Evolutionary conservation across 1,140 invertebrate genomes (phyloP), one percentile per base, ranked within the genome.

Genomic region (Uloborus diversus): DNA sequence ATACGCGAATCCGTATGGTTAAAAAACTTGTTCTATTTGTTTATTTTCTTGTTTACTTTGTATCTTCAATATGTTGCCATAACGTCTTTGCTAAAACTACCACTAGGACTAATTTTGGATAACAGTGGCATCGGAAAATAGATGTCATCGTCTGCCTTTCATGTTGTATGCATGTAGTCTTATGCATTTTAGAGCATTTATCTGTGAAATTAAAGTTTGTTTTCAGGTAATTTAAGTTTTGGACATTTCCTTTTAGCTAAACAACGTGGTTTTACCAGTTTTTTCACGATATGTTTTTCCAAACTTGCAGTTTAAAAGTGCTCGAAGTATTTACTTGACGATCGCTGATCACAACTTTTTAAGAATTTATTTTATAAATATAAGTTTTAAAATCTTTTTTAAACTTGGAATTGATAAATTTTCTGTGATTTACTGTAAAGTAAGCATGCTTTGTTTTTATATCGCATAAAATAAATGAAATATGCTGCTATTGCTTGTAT

Each of bases 71-170:
- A n/a, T n/a, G n/a, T n/a, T n/a, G n/a, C n/a, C n/a, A n/a, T n/a
- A n/a, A n/a, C n/a, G n/a, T n/a, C n/a, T n/a, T n/a, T n/a, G n/a
- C n/a, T n/a, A n/a, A n/a, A n/a, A n/a, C n/a, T n/a, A n/a, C n/a
- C n/a, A n/a, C n/a, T n/a, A n/a, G n/a, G n/a, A n/a, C n/a, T n/a
- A n/a, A n/a, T n/a, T n/a, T n/a, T n/a, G n/a, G n/a, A n/a, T n/a
- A n/a, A n/a, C n/a, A n/a, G n/a, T 53, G 49, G 49, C 49, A 53
- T 53, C 49, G 49, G 7, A 20, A 20, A 53, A 53, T 53, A 14
- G n/a, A 20, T 53, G 49, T 53, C 49, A 53, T 53, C 49, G 49
- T 53, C 49, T 53, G 49, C 49, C 49, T 53, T 53, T 17, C 49
- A 42, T 42, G 7, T n/a, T 4, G 49, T n/a, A 20, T 53, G 49